Evolutionary conservation across 35 echinoderm and acorn worm species (phyloP).

Genomic region (Diadema setosum): DNA sequence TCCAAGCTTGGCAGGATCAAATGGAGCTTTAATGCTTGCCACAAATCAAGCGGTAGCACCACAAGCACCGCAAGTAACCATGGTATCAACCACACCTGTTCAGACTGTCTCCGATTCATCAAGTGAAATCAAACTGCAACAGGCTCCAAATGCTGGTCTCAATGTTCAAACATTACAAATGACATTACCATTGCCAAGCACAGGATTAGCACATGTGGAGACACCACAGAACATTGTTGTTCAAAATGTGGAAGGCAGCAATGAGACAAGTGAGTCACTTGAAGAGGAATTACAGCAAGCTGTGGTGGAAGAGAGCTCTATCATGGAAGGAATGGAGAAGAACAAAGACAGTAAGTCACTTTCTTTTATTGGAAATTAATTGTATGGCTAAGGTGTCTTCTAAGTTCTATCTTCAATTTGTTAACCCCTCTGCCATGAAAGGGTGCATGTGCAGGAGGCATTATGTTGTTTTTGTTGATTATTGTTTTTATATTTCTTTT

Average conservation of each 20-base stretch:
- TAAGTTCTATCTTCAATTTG: too few relatives aligned
- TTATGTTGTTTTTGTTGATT: too few relatives aligned
- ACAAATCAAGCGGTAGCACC: background rate
- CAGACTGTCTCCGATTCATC: background rate
- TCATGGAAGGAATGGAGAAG: background rate
- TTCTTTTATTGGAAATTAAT: too few relatives aligned
- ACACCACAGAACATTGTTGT: background rate
- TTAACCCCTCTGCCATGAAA: too few relatives aligned
- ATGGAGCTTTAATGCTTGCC: background rate
- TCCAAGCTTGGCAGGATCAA: background rate
- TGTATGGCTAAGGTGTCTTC: too few relatives aligned
- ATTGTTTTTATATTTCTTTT: too few relatives aligned
- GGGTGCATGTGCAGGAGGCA: too few relatives aligned
- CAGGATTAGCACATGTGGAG: too few relatives aligned
- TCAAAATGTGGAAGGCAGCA: background rate
- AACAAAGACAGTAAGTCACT: constrained; percentile 20
- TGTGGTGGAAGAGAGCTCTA: background rate
- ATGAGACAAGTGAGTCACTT: too few relatives aligned
- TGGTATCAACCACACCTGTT: background rate
- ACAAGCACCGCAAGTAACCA: background rate
- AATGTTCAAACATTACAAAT: background rate
- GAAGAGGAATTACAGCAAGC: background rate
- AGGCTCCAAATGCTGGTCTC: background rate
- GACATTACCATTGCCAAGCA: background rate
- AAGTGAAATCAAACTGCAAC: background rate